Base-by-base conservation (phyloP, 1,140 invertebrate genomes). In the Penaeus vannamei region DNA sequence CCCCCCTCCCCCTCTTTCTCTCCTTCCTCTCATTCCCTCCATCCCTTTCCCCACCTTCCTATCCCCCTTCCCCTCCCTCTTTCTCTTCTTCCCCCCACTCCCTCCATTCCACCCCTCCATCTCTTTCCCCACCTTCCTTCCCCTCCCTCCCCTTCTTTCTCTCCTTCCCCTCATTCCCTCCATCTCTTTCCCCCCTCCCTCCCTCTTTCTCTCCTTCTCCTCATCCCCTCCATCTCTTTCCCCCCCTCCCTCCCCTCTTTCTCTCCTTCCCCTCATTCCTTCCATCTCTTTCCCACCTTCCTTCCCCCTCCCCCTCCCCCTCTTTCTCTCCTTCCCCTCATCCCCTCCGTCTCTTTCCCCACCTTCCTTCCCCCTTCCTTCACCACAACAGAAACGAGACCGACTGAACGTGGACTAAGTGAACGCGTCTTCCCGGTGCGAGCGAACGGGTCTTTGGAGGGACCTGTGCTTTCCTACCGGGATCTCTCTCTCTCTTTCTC, bases 261-360 rank as follows among this genome's bases (percentile, higher is more conserved):
- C 5, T 5, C 1, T 36, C 5, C 5, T 36, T 7, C 36, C 4
- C 8, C 8, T 42, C 36, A 0, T 7, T 42, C 36, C 36, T 0
- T 42, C 8, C 5, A 36, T 7, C 8, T 42, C 36, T 0, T 42
- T 7, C 8, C 36, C 4, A 1, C 36, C 8, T 7, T 2, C 59
- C 59, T n/a, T 26, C 46, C 17, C 26, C 10, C 14, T 59, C 29
- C 23, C 22, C 53, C 12, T 22, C 42, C 20, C 36, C 23, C 36
- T 36, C 26, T 82, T 19, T n/a, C 59, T 81, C 36, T 23, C 14
- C 29, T 60, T 60, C 59, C 81, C 32, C 26, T 83, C 81, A 59
- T 60, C 62, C 81, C 29, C 46, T 61, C 53, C 61, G 46, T 62
- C 81, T 83, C 81, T 83, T 26, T 62, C 81, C 62, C 81, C 62